Conservation (phyloP, 23 tunicate genomes). For the Phallusia fumigata region DNA sequence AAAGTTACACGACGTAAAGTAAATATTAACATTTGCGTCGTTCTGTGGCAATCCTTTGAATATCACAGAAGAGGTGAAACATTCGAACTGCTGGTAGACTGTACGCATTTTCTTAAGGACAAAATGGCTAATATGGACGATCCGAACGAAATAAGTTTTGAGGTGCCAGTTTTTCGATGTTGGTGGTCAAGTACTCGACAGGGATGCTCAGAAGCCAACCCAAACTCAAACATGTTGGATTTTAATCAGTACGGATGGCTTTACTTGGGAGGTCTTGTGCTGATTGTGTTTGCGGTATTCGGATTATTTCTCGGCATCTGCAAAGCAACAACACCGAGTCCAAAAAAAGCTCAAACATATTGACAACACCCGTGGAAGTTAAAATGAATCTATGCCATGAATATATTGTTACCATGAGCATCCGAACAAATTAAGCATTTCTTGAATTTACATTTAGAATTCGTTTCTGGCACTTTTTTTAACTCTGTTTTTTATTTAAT, state of each 20-base stretch:
- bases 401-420: too few relatives aligned
- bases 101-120: background rate
- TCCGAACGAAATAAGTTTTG: conserved; percentile 6
- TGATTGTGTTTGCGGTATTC: conserved; percentile 45
- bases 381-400: too few relatives aligned
- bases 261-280: conserved; percentile 74
- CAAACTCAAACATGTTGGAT: conserved; percentile 54
- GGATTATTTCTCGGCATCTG: conserved; percentile 39
- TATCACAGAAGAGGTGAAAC: too few relatives aligned
- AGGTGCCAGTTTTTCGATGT: conserved; percentile 58
- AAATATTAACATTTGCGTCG: too few relatives aligned
- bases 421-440: too few relatives aligned
- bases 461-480: too few relatives aligned
- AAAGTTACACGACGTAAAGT: too few relatives aligned
- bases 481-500: too few relatives aligned
- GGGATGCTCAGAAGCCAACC: conserved; percentile 49
- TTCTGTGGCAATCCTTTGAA: too few relatives aligned
- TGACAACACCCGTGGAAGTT: too few relatives aligned
- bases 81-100: too few relatives aligned
- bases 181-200: conserved; percentile 55
- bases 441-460: too few relatives aligned
- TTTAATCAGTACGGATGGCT: conserved; percentile 85
- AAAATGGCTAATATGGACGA: background rate
- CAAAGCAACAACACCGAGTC: conserved; percentile 35
- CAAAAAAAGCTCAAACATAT: background rate